Percentiles rank a stretch among this genome's conserved stretches.
These are phyloP conservation scores for Pseudochirops cupreus DNA, from an alignment of 2,797 vertebrate genomes.

Conservation along the genomic window DNA sequence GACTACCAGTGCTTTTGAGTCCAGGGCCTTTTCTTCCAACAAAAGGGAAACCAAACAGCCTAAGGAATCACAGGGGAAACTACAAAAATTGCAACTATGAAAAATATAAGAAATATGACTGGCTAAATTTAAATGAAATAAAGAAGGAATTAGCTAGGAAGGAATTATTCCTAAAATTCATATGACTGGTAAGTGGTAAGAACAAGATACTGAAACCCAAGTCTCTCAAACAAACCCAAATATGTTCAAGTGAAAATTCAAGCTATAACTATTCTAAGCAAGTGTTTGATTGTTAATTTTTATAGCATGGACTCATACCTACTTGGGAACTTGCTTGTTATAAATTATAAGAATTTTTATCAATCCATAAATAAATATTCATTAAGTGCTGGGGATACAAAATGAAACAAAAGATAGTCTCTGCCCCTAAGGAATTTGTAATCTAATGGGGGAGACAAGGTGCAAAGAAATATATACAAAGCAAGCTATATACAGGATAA, in stretches of 20 bases:
- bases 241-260: neutral
- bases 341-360: neutral
- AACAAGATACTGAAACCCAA: neutral
- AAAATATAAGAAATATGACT: constrained; percentile 12
- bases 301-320: neutral
- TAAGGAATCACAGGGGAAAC: neutral
- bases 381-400: neutral
- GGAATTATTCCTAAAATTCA: neutral
- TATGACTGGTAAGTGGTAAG: neutral
- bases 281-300: neutral
- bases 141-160: neutral
- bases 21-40: constrained; percentile 5
- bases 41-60: constrained; percentile 15
- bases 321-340: neutral
- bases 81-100: constrained; percentile 9
- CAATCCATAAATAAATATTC: neutral
- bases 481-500: neutral
- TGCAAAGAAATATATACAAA: neutral
- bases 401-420: neutral
- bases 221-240: neutral
- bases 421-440: neutral
- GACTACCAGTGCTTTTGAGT: neutral
- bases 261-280: neutral
- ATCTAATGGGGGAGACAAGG: neutral
- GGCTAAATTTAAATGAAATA: neutral